A percentile compares a stretch with the other conserved stretches of the same genome.
These are phyloP conservation scores for Drosophila neotestacea DNA, from an alignment of 2,888 invertebrate genomes.

Conservation along the genomic window DNA sequence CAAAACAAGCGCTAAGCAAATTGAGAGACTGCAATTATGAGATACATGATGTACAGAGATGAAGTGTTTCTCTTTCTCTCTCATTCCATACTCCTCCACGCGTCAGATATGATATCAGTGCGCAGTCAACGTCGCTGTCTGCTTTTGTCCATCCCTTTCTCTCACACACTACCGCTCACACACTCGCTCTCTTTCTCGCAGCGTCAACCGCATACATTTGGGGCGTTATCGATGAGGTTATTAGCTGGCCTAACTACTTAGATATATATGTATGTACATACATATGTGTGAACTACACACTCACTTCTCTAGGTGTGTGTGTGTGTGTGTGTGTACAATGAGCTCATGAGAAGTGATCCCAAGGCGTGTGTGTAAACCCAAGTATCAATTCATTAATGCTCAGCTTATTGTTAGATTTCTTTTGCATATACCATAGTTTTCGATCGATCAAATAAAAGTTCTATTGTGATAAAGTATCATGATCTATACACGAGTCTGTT, in stretches of 20 bases:
- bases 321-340: slow-evolving; percentile 22
- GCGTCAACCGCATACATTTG: slow-evolving; percentile 28
- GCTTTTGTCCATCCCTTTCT: slow-evolving; percentile 16
- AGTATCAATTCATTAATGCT: slow-evolving; percentile 5
- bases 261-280: slow-evolving; percentile 9
- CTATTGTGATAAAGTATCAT: not conserved
- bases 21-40: slow-evolving; percentile 8
- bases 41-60: slow-evolving; percentile 6
- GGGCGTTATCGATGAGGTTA: slow-evolving; percentile 57
- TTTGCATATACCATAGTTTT: not conserved
- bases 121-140: slow-evolving; percentile 31
- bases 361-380: slow-evolving; percentile 8
- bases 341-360: slow-evolving; percentile 39
- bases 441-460: slow-evolving; percentile 7
- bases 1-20: not conserved
- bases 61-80: slow-evolving; percentile 7
- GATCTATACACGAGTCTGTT: too few species aligned
- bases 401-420: not conserved
- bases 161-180: not conserved
- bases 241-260: slow-evolving; percentile 49
- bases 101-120: slow-evolving; percentile 54
- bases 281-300: slow-evolving; percentile 1
- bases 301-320: not conserved
- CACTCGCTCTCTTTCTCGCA: slow-evolving; percentile 7
- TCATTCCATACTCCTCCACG: not conserved